Conservation (phyloP, 2,797 vertebrate species). For the Pseudomugil tenellus region DNA sequence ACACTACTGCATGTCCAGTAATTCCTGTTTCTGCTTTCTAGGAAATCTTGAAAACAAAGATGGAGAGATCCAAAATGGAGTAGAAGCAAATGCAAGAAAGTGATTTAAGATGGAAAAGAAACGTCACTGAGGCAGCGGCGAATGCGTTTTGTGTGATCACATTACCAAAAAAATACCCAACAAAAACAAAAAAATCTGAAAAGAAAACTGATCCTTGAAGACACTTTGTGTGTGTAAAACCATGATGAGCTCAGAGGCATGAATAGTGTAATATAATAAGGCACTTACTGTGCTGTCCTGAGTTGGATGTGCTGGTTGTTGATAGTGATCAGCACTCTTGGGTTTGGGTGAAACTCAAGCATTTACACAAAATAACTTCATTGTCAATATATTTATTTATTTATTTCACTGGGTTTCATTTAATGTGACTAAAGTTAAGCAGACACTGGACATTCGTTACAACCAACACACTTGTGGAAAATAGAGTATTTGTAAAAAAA, state of each 20-base stretch:
- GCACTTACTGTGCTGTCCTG: background rate
- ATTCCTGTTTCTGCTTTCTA: constrained; percentile 53
- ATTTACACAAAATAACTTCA: constrained; percentile 21
- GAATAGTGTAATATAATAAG: constrained; percentile 7
- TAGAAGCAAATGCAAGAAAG: constrained; percentile 52
- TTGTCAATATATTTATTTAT: too few relatives aligned
- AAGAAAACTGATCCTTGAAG: constrained; percentile 38
- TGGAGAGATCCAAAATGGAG: constrained; percentile 98
- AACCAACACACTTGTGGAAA: too few relatives aligned
- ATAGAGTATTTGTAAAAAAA: constrained; percentile 23
- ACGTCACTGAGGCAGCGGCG: constrained; percentile 40
- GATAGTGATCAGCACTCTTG: constrained; percentile 1
- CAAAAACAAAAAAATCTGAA: constrained; percentile 23
- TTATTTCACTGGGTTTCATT: constrained; percentile 14
- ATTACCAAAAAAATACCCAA: constrained; percentile 67
- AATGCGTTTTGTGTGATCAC: constrained; percentile 35
- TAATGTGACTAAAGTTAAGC: constrained; percentile 14
- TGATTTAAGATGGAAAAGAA: constrained; percentile 25
- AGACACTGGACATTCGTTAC: background rate
- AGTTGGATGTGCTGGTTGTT: constrained; percentile 17
- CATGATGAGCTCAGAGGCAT: constrained; percentile 21
- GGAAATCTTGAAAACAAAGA: constrained; percentile 96
- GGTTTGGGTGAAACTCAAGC: constrained; percentile 6
- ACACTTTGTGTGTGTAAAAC: constrained; percentile 28
- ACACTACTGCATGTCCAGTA: background rate